phyloP scores from a whole-genome alignment of 2,797 vertebrate genomes.

The Triplophysa bombifrons region DNA sequence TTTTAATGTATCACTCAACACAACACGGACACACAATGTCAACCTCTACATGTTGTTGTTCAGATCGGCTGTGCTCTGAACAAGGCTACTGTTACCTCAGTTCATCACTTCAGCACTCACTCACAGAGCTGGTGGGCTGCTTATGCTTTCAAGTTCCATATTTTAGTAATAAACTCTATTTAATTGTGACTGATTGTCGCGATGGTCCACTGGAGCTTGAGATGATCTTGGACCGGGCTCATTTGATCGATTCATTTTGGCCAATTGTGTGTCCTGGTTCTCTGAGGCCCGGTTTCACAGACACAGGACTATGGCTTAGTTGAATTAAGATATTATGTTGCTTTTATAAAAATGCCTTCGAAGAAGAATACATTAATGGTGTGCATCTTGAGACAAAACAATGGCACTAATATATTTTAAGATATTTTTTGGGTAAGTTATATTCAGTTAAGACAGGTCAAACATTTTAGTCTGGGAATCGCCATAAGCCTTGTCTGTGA shows the following conservation, averaged over 20 bases:
- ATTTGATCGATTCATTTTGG: constrained; percentile 30
- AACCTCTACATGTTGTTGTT: constrained; percentile 34
- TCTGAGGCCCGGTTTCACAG: background rate
- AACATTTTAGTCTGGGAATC: too few species aligned
- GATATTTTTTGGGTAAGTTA: too few species aligned
- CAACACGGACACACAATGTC: constrained; percentile 6
- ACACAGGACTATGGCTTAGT: too few species aligned
- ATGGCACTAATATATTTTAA: too few species aligned
- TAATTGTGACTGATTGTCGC: background rate
- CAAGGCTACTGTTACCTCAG: constrained; percentile 42
- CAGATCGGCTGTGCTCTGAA: constrained; percentile 28
- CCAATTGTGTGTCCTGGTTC: constrained; percentile 18
- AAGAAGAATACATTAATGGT: too few species aligned
- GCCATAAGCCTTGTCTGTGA: too few species aligned
- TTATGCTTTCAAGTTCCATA: constrained; percentile 8
- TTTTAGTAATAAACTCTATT: constrained; percentile 29
- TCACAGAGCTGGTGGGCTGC: constrained; percentile 22
- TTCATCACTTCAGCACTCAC: constrained; percentile 32
- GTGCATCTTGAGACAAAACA: too few species aligned
- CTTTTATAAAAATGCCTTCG: too few species aligned
- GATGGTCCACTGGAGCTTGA: background rate
- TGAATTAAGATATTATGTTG: too few species aligned
- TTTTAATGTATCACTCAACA: constrained; percentile 45
- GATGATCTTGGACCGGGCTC: constrained; percentile 39
- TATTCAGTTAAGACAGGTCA: too few species aligned